Evolutionary conservation across 1,140 invertebrate species (phyloP).

Genomic region (Diplogasteroides magnus): DNA sequence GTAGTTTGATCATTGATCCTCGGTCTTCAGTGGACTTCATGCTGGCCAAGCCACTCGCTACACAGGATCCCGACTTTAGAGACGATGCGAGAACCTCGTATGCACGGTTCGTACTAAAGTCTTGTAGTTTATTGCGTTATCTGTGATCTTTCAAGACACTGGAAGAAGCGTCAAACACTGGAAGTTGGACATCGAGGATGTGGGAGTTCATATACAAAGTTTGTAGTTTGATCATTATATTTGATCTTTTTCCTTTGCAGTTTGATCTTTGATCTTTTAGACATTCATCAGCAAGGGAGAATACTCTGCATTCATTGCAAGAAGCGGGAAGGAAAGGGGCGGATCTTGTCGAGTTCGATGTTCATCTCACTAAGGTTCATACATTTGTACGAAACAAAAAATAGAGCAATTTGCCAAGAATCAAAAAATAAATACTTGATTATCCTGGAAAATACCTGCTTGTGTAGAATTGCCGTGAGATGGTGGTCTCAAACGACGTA

Average conservation of each 20-base stretch:
- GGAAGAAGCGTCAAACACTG: slow-evolving; percentile 28
- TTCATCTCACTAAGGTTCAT: slow-evolving; percentile 35
- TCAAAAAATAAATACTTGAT: no score
- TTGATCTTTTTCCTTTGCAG: background rate
- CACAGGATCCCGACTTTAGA: background rate
- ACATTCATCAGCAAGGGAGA: slow-evolving; percentile 23
- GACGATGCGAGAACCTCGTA: background rate
- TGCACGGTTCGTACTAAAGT: no score
- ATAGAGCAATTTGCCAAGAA: no score
- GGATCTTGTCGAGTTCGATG: slow-evolving; percentile 37
- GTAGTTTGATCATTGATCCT: background rate
- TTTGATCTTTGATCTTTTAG: slow-evolving; percentile 13
- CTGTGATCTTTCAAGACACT: no score
- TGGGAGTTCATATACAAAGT: slow-evolving; percentile 36
- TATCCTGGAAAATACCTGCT: no score
- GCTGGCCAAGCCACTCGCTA: slow-evolving; percentile 17
- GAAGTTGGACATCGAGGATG: slow-evolving; percentile 35
- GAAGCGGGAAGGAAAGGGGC: slow-evolving; percentile 34
- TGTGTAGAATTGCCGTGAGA: no score
- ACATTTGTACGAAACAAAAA: no score
- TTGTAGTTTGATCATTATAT: background rate
- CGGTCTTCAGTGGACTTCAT: slow-evolving; percentile 30
- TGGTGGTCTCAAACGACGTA: background rate
- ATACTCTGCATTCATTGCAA: slow-evolving; percentile 38
- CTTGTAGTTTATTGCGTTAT: no score